Percentiles rank a stretch among this genome's conserved stretches.
Evolutionary conservation across 2,888 invertebrate species (phyloP).

Genomic region (Ypsolopha scabrella): DNA sequence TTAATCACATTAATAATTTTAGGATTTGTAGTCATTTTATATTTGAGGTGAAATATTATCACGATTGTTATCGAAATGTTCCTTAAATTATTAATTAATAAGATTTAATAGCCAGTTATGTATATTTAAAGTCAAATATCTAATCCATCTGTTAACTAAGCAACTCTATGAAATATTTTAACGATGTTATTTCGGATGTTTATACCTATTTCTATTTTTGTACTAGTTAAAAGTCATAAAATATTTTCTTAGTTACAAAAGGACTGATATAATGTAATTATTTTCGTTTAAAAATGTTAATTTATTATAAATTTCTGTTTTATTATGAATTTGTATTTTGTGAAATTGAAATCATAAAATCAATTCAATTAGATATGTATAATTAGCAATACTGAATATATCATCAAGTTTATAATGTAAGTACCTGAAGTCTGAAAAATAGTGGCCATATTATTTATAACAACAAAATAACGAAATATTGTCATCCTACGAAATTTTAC

Average conservation of each 20-base stretch:
- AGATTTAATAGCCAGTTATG: conserved; percentile 1
- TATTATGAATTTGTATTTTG: neutral
- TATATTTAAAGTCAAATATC: neutral
- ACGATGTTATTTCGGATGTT: conserved; percentile 38
- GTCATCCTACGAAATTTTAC: conserved; percentile 41
- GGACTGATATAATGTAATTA: conserved; percentile 46
- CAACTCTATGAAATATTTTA: conserved; percentile 21
- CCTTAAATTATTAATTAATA: conserved; percentile 11
- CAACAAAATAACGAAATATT: conserved; percentile 22
- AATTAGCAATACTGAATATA: conserved; percentile 3
- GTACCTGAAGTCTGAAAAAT: conserved; percentile 65
- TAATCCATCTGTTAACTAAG: conserved; percentile 3
- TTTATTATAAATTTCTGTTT: conserved; percentile 35
- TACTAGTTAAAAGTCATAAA: conserved; percentile 40
- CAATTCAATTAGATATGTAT: conserved; percentile 18
- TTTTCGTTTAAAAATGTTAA: conserved; percentile 34
- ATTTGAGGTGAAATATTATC: conserved; percentile 23
- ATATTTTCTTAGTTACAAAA: conserved; percentile 22
- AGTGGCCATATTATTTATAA: conserved; percentile 61
- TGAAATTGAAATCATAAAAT: neutral
- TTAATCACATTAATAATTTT: conserved; percentile 27
- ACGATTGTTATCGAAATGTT: conserved; percentile 23
- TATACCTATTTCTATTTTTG: conserved; percentile 47
- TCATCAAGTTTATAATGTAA: conserved; percentile 34
- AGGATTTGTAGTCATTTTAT: conserved; percentile 18